Base-by-base conservation (phyloP, 2,888 invertebrate species). In the Proisotoma minuta region DNA sequence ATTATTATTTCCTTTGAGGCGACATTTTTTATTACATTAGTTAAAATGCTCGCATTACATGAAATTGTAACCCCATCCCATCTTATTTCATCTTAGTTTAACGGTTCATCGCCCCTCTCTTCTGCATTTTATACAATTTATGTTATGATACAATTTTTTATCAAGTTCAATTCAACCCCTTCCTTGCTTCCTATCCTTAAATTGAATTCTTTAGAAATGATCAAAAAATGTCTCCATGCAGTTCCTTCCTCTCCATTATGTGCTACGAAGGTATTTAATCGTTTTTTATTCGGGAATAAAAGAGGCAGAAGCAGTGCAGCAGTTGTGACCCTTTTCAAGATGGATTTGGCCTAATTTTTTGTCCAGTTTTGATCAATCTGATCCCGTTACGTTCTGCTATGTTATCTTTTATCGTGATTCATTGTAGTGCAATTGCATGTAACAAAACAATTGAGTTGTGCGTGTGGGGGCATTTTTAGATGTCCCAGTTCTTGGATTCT, bases 31-130 rank as follows among this genome's bases (percentile, higher is more conserved):
- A 43, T 43, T 43, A 43, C 43, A 18, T 43, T 43, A 10, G 34
- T n/a, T n/a, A 43, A 43, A 43, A 43, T n/a, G 18, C 43, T 43
- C 43, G 20, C 43, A 43, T 43, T 43, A 43, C 43, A 5, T 43
- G 18, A 12, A n/a, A 43, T 28, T 57, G 70, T 70, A 72, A 72
- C 72, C 72, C 70, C 69, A 72, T 72, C 72, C 57, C 48, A 59
- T 61, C 57, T 63, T 63, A 68, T 66, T 69, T 60, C 61, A n/a
- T n/a, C n/a, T n/a, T n/a, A 65, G 68, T 68, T 70, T 72, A 72
- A 72, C 72, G 72, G 72, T 72, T 70, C 72, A 69, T 72, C 72
- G 59, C 72, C 69, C 66, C 66, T 59, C 57, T 53, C 20, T 24
- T n/a, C 53, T 27, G 40, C 28, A 60, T 48, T 58, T 52, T 4